Conservation (phyloP, 2,797 vertebrate species). For the Coracias cyanogaster region DNA sequence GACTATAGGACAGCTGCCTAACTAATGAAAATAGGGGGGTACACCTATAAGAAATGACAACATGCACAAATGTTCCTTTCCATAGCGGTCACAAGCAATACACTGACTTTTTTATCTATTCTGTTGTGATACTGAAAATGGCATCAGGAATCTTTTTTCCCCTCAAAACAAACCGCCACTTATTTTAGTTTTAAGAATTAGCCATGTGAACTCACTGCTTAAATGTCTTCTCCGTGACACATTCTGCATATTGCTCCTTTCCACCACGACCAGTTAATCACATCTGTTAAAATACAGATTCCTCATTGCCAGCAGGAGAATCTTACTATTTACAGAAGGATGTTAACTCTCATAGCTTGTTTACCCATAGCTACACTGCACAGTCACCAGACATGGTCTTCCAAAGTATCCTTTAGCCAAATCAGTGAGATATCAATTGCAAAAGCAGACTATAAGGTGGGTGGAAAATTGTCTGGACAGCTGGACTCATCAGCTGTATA, state of each 20-base stretch:
- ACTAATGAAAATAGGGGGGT: neutral
- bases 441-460: neutral
- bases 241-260: neutral
- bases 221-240: neutral
- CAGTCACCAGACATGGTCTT: neutral
- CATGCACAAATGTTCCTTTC: fast-evolving
- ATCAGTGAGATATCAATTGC: neutral
- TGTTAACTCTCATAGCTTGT: neutral
- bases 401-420: neutral
- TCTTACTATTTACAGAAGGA: neutral
- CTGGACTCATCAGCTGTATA: neutral
- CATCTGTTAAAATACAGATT: neutral
- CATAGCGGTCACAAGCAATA: neutral
- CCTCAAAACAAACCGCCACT: neutral
- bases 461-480: neutral
- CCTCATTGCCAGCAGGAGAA: neutral
- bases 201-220: neutral
- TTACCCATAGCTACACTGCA: neutral
- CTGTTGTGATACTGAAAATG: neutral
- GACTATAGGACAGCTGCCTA: neutral
- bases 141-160: neutral
- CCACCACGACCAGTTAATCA: neutral
- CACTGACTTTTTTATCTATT: neutral
- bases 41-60: neutral
- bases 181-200: neutral